Percentiles rank a stretch among this genome's conserved stretches.
Evolutionary conservation across 2,888 invertebrate species (phyloP).

Genomic region (Chrysomela aeneicollis): DNA sequence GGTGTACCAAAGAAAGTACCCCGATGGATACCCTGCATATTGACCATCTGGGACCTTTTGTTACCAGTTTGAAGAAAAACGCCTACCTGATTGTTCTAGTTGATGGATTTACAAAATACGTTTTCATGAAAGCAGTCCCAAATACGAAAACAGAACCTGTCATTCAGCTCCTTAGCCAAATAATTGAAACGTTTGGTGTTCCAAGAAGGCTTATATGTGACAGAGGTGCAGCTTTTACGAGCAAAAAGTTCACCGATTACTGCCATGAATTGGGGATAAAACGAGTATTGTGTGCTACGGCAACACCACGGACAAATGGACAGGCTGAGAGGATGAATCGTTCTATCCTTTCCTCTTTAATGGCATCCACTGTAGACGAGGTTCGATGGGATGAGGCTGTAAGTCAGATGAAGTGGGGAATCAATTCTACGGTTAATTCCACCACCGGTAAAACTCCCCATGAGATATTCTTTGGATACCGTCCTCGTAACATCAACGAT

Average conservation of each 20-base stretch:
- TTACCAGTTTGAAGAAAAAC: conserved; percentile 38
- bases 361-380: too few relatives aligned
- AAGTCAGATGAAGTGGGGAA: too few relatives aligned
- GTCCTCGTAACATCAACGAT: too few relatives aligned
- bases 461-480: too few relatives aligned
- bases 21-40: conserved; percentile 49
- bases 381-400: too few relatives aligned
- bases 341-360: conserved; percentile 35
- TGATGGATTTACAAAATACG: conserved; percentile 36
- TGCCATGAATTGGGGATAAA: conserved; percentile 28
- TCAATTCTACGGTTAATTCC: too few relatives aligned
- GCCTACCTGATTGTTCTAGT: conserved; percentile 47
- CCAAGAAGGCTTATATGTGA: conserved; percentile 38
- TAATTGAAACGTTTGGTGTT: conserved; percentile 38
- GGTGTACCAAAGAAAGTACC: conserved; percentile 34
- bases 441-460: too few relatives aligned
- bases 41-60: conserved; percentile 47
- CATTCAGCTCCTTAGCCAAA: conserved; percentile 38
- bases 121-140: conserved; percentile 44
- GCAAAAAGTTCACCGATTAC: conserved; percentile 38
- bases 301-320: conserved; percentile 47
- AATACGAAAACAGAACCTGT: too few relatives aligned
- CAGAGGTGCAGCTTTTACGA: conserved; percentile 40
- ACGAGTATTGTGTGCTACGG: conserved; percentile 42
- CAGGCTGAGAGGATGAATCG: conserved; percentile 46